phyloP scores from a whole-genome alignment of 2,113 vertebrate genomes.

The Microtus ochrogaster region DNA sequence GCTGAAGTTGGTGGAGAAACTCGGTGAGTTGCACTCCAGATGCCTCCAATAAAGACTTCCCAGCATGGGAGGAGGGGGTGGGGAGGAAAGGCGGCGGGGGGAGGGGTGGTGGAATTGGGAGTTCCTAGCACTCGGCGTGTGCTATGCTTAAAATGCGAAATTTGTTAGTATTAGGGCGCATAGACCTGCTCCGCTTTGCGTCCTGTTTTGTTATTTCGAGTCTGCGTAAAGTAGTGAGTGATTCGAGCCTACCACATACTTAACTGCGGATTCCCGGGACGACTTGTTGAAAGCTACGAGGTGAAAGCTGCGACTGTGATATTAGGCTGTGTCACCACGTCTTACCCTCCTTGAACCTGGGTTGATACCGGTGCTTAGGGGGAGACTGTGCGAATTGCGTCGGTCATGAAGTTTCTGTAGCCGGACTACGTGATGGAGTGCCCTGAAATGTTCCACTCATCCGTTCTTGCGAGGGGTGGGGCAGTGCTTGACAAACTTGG shows the following conservation, averaged over 20 bases:
- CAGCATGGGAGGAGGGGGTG: neutral
- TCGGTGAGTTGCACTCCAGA: constrained; percentile 89
- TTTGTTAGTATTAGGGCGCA: neutral
- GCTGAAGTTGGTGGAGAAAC: constrained; percentile 98
- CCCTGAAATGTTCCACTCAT: constrained; percentile 48
- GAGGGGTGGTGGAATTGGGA: neutral
- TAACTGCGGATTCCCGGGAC: neutral
- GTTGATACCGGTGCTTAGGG: neutral
- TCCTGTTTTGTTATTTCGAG: constrained; percentile 8
- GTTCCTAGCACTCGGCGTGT: neutral
- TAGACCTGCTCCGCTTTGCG: neutral
- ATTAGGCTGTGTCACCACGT: neutral
- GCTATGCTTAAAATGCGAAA: neutral
- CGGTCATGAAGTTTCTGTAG: neutral
- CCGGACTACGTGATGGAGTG: constrained; percentile 12
- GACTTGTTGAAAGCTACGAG: neutral
- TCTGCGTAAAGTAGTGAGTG: neutral
- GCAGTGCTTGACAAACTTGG: constrained; percentile 39
- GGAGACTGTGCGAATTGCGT: neutral
- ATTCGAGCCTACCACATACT: neutral
- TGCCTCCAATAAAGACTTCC: neutral
- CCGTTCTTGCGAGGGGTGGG: constrained; percentile 38
- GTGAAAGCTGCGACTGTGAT: neutral
- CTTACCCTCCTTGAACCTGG: neutral
- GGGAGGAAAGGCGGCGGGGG: neutral